A percentile compares a stretch with the other conserved stretches of the same genome.
Evolutionary conservation across 2,797 vertebrate species (phyloP).

Genomic region (Pangasius larnaudii): DNA sequence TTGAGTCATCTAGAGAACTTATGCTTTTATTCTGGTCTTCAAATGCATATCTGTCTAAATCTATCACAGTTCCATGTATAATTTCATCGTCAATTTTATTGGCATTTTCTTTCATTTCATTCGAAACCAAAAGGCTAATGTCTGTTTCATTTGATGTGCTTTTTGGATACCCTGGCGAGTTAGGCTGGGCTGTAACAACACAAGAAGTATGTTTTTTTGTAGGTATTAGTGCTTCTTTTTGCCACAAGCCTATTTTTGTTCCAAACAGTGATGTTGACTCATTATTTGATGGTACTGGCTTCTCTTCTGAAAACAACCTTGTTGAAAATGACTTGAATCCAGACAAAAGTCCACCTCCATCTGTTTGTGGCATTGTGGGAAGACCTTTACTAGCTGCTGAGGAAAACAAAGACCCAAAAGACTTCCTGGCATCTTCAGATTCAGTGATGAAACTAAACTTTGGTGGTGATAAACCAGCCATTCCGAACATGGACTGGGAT

Average conservation of each 20-base stretch:
- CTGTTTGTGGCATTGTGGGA: conserved; percentile 69
- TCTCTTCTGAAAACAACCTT: conserved; percentile 86
- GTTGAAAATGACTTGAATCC: conserved; percentile 88
- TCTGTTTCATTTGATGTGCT: conserved; percentile 12
- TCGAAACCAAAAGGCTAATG: conserved; percentile 23
- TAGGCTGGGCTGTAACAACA: conserved; percentile 70
- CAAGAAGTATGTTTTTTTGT: conserved; percentile 64
- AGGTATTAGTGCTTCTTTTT: conserved; percentile 70
- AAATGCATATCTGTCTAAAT: conserved; percentile 50
- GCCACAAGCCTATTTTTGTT: conserved; percentile 82
- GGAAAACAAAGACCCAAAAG: conserved; percentile 86
- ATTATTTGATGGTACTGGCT: conserved; percentile 66
- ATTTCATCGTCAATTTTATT: conserved; percentile 26
- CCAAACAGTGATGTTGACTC: conserved; percentile 79
- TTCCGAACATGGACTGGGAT: conserved; percentile 75
- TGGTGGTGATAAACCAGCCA: conserved; percentile 68
- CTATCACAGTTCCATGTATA: conserved; percentile 27
- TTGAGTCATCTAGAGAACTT: conserved; percentile 67
- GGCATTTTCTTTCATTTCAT: conserved; percentile 56
- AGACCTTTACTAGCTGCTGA: conserved; percentile 69
- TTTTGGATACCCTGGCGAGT: conserved; percentile 61
- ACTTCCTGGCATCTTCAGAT: conserved; percentile 75
- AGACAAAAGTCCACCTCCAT: conserved; percentile 77
- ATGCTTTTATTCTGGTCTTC: conserved; percentile 62
- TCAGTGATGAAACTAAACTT: conserved; percentile 79